Conservation (phyloP, 2,888 invertebrate genomes). For the Pollenia angustigena region DNA sequence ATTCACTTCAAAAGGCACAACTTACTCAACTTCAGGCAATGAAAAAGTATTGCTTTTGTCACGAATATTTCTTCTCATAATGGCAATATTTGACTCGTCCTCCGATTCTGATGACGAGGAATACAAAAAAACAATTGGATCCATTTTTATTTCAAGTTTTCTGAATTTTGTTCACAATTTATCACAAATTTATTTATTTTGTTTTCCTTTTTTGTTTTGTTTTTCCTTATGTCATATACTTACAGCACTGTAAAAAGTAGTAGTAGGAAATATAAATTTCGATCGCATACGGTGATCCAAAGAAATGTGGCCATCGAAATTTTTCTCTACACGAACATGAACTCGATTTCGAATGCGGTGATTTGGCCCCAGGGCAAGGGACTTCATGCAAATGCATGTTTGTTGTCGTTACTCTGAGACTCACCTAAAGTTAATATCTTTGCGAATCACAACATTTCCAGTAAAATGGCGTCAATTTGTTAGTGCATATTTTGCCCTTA, state of each 20-base stretch:
- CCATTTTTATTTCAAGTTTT: too few relatives aligned
- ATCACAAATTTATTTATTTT: too few relatives aligned
- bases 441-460: too few relatives aligned
- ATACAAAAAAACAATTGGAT: slow-evolving; percentile 16
- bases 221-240: neutral
- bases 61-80: slow-evolving; percentile 33
- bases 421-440: too few relatives aligned
- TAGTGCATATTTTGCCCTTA: too few relatives aligned
- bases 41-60: slow-evolving; percentile 7
- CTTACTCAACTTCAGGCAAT: slow-evolving; percentile 22
- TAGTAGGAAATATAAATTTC: slow-evolving; percentile 17
- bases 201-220: too few relatives aligned
- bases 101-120: slow-evolving; percentile 42
- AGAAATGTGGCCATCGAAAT: slow-evolving; percentile 11
- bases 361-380: too few relatives aligned
- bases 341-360: too few relatives aligned
- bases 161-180: too few relatives aligned
- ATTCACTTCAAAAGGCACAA: slow-evolving; percentile 12
- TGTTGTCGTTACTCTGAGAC: too few relatives aligned
- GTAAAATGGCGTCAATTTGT: too few relatives aligned
- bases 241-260: slow-evolving; percentile 18
- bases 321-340: neutral
- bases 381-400: too few relatives aligned
- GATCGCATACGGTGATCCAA: slow-evolving; percentile 16
- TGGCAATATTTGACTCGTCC: slow-evolving; percentile 28